Conservation (phyloP, 2,797 vertebrate genomes). For the Bryconaethiops microstoma region DNA sequence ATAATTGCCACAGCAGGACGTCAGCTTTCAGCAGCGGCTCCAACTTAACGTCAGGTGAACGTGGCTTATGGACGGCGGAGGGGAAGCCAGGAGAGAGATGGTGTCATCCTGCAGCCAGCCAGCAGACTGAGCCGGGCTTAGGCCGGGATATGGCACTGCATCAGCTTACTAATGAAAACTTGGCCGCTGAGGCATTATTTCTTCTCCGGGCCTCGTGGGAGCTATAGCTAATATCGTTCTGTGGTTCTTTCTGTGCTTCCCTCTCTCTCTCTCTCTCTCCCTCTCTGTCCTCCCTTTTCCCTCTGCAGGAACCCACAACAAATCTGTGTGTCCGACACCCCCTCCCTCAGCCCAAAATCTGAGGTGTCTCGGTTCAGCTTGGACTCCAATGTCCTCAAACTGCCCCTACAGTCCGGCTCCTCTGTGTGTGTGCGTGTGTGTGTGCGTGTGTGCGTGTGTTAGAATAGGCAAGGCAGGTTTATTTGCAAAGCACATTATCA, state of each 20-base stretch:
- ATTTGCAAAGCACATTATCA: too few species aligned
- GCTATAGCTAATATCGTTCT: constrained; percentile 10
- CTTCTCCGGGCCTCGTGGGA: neutral
- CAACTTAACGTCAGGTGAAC: constrained; percentile 53
- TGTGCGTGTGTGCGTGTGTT: too few species aligned
- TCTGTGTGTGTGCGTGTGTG: constrained; percentile 2
- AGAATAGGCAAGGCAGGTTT: too few species aligned
- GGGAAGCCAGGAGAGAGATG: constrained; percentile 14
- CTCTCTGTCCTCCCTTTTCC: constrained; percentile 17
- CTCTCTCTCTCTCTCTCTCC: neutral
- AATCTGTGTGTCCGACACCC: constrained; percentile 62
- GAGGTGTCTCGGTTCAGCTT: constrained; percentile 60
- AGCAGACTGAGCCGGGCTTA: constrained; percentile 16
- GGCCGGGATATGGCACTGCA: constrained; percentile 8
- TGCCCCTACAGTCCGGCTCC: constrained; percentile 28
- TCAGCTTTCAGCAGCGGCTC: constrained; percentile 45
- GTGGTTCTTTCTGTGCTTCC: neutral
- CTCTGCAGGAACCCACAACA: constrained; percentile 60
- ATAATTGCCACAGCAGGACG: constrained; percentile 61
- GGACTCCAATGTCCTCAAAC: constrained; percentile 52
- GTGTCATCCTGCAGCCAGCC: constrained; percentile 22
- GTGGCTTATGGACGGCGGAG: neutral
- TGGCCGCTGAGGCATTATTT: neutral
- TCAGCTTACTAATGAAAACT: constrained; percentile 47
- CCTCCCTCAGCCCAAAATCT: constrained; percentile 51